phyloP scores from a whole-genome alignment of 2,113 vertebrate genomes.

The Pomatorhinus ruficollis region DNA sequence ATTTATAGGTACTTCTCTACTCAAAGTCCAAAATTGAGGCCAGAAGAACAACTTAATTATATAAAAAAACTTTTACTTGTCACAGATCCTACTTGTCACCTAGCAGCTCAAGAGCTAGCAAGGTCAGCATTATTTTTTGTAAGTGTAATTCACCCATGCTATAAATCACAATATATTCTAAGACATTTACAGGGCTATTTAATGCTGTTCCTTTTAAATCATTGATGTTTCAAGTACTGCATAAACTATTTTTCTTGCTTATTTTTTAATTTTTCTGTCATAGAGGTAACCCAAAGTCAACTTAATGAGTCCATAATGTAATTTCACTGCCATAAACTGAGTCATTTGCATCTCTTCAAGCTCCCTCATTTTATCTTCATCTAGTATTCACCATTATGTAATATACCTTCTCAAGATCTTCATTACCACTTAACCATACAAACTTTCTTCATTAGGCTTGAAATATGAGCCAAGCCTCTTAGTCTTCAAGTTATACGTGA shows the following conservation, averaged over 20 bases:
- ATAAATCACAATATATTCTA: background rate
- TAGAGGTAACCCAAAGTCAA: background rate
- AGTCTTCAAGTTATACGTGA: background rate
- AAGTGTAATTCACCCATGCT: background rate
- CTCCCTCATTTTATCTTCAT: slow-evolving; percentile 28
- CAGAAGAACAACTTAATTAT: background rate
- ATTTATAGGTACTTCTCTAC: background rate
- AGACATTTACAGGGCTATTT: background rate
- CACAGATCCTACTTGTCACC: background rate
- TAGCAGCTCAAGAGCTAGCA: background rate
- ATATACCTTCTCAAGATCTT: background rate
- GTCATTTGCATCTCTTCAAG: background rate
- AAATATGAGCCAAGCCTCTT: background rate
- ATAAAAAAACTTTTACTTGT: background rate
- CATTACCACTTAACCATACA: background rate
- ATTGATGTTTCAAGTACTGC: background rate
- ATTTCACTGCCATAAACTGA: background rate
- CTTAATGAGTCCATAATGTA: background rate
- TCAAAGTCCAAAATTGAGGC: background rate
- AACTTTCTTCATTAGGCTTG: background rate
- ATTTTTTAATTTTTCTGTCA: background rate
- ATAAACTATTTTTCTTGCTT: background rate
- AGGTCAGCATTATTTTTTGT: background rate
- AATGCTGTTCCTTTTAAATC: background rate
- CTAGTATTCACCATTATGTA: background rate